phyloP scores from a whole-genome alignment of 2,888 invertebrate species.

The Drosophila siamana region DNA sequence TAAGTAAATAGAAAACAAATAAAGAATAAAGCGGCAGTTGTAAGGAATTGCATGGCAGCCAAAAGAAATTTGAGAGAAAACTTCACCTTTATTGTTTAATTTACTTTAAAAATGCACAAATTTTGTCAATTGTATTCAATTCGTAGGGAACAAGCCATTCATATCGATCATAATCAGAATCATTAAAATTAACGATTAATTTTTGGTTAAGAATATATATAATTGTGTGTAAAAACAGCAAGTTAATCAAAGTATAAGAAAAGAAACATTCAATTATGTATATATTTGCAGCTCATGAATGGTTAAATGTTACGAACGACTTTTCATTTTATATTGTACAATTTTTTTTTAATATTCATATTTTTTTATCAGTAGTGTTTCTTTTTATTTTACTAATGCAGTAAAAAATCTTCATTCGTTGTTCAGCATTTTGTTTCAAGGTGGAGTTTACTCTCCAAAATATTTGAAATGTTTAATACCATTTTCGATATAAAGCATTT shows the following conservation, averaged over 20 bases:
- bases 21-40: constrained; percentile 49
- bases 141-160: constrained; percentile 76
- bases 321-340: constrained; percentile 71
- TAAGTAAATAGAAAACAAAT: constrained; percentile 28
- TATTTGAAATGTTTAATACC: constrained; percentile 31
- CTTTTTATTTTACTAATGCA: constrained; percentile 47
- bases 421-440: constrained; percentile 75
- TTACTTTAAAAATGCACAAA: constrained; percentile 43
- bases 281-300: constrained; percentile 71
- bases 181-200: constrained; percentile 75
- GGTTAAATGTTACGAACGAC: constrained; percentile 79
- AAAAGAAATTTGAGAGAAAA: constrained; percentile 82
- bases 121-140: constrained; percentile 50
- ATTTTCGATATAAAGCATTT: constrained; percentile 29
- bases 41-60: constrained; percentile 57
- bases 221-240: constrained; percentile 58
- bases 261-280: constrained; percentile 71
- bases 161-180: constrained; percentile 51
- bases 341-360: constrained; percentile 34
- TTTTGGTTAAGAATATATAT: constrained; percentile 63
- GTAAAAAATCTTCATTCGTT: constrained; percentile 79
- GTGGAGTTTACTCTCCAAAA: constrained; percentile 86
- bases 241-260: constrained; percentile 74
- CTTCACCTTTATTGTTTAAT: constrained; percentile 83
- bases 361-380: constrained; percentile 31